These are phyloP conservation scores for Mormyrops attenuatus DNA, from an alignment of 2,797 vertebrate species.

Conservation along the genomic window DNA sequence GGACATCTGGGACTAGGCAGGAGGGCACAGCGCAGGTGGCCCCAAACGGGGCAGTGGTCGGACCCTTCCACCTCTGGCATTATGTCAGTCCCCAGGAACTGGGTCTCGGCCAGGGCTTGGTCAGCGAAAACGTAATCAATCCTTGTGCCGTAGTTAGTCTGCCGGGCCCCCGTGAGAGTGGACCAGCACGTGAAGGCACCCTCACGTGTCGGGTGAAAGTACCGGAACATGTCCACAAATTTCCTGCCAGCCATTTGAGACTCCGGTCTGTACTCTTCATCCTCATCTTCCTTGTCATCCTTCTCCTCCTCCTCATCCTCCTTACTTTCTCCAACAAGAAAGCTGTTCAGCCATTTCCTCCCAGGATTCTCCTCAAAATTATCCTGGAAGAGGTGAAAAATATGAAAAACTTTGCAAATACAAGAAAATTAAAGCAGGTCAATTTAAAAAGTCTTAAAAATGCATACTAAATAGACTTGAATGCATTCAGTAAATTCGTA, in stretches of 20 bases:
- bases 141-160: slow-evolving; percentile 83
- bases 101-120: slow-evolving; percentile 50
- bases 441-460: not conserved
- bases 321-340: slow-evolving; percentile 45
- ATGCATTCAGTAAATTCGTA: not conserved
- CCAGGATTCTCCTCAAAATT: slow-evolving; percentile 77
- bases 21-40: slow-evolving; percentile 56
- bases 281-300: slow-evolving; percentile 12
- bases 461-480: not conserved
- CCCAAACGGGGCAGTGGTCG: slow-evolving; percentile 83
- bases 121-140: slow-evolving; percentile 82
- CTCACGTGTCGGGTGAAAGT: slow-evolving; percentile 70
- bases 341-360: slow-evolving; percentile 74
- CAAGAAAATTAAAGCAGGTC: not conserved
- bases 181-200: slow-evolving; percentile 84
- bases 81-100: slow-evolving; percentile 67
- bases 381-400: slow-evolving; percentile 53
- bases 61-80: slow-evolving; percentile 82
- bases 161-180: slow-evolving; percentile 70
- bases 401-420: not conserved
- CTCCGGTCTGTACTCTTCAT: slow-evolving; percentile 28
- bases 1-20: slow-evolving; percentile 62
- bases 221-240: slow-evolving; percentile 77
- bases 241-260: slow-evolving; percentile 37
- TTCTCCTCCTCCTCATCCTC: slow-evolving; percentile 19